These are phyloP conservation scores for Ceratina calcarata DNA, from an alignment of 1,140 invertebrate genomes.

Conservation along the genomic window DNA sequence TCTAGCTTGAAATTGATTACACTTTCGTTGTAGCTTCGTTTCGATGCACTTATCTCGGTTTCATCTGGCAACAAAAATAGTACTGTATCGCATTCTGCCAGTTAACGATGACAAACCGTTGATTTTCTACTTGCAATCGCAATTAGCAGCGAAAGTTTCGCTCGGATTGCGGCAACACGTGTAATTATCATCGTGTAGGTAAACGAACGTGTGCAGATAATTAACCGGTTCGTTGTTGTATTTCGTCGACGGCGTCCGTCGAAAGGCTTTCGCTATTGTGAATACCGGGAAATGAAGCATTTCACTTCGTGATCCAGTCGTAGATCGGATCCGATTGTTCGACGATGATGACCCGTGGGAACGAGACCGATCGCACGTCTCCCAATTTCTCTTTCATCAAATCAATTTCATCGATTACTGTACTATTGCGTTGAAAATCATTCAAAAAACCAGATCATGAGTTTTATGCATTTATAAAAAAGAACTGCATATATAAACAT, in stretches of 20 bases:
- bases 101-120: not conserved
- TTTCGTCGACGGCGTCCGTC: constrained; percentile 33
- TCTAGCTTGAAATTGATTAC: not conserved
- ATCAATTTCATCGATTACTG: not conserved
- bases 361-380: constrained; percentile 6
- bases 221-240: constrained; percentile 46
- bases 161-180: constrained; percentile 40
- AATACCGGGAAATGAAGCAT: constrained; percentile 8
- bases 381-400: constrained; percentile 5
- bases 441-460: no score
- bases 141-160: constrained; percentile 48
- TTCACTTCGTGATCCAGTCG: not conserved
- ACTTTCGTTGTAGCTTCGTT: not conserved
- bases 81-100: not conserved
- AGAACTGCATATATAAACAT: no score
- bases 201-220: constrained; percentile 39
- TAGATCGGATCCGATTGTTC: constrained; percentile 7
- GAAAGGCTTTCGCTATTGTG: constrained; percentile 43
- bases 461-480: no score
- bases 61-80: no score
- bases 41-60: no score
- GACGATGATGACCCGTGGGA: not conserved
- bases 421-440: not conserved
- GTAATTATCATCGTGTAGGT: constrained; percentile 39
- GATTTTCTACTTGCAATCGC: constrained; percentile 41